Evolutionary conservation across 2,888 invertebrate genomes (phyloP).

Genomic region (Drosophila robusta): DNA sequence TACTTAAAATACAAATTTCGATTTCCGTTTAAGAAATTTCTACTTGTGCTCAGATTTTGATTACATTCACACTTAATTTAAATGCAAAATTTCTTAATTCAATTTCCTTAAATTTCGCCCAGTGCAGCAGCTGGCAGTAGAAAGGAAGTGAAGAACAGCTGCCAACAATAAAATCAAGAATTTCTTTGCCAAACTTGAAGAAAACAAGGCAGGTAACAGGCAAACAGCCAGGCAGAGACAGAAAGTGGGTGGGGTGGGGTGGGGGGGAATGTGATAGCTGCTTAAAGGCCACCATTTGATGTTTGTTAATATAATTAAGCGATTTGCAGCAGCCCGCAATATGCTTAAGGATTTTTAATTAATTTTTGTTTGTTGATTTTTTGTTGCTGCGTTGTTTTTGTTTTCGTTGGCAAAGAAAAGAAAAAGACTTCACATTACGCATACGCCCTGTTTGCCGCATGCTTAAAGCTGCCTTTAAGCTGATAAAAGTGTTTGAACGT

Average conservation of each 20-base stretch:
- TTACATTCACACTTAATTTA: background rate
- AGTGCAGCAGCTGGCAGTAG: background rate
- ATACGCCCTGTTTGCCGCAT: slow-evolving; percentile 37
- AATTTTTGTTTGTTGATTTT: slow-evolving; percentile 50
- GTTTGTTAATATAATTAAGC: slow-evolving; percentile 68
- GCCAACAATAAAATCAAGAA: slow-evolving; percentile 22
- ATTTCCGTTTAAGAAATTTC: too few species aligned
- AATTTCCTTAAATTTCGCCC: background rate
- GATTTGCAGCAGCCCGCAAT: slow-evolving; percentile 40
- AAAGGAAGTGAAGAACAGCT: slow-evolving; percentile 11
- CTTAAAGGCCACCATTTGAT: slow-evolving; percentile 31
- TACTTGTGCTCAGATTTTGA: too few species aligned
- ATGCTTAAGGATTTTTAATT: slow-evolving; percentile 62
- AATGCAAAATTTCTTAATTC: background rate
- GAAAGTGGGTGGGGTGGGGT: too few species aligned
- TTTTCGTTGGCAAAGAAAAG: background rate
- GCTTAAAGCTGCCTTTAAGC: slow-evolving; percentile 22
- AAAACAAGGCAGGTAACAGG: slow-evolving; percentile 21
- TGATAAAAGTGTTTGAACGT: slow-evolving; percentile 35
- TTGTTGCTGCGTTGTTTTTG: slow-evolving; percentile 4
- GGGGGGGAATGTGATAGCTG: background rate
- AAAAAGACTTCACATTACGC: slow-evolving; percentile 29
- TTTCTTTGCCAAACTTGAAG: slow-evolving; percentile 20
- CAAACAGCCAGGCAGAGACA: slow-evolving; percentile 1
- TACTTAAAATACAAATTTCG: background rate